These are phyloP conservation scores for Lamellibrachia columna DNA, from an alignment of 2,888 invertebrate genomes.

Conservation along the genomic window DNA sequence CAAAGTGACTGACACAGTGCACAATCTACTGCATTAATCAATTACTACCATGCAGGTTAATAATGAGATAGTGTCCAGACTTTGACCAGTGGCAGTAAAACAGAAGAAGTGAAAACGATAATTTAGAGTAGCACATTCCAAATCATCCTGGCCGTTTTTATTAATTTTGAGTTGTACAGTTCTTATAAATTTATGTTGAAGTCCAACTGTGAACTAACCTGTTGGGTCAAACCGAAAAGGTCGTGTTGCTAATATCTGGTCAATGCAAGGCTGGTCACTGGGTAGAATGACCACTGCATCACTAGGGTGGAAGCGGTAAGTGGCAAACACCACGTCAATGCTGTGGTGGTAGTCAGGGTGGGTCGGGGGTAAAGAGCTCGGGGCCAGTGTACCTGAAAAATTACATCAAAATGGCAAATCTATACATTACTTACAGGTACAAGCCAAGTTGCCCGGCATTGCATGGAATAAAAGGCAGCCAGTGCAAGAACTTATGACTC, in stretches of 20 bases:
- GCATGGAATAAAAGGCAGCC: too few species aligned
- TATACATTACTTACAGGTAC: too few species aligned
- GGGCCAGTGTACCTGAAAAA: slow-evolving; percentile 66
- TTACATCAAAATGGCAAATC: neutral
- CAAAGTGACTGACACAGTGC: too few species aligned
- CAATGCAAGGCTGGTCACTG: slow-evolving; percentile 75
- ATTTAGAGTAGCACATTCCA: too few species aligned
- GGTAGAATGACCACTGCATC: slow-evolving; percentile 68
- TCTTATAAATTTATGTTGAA: neutral
- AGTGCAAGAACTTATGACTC: too few species aligned
- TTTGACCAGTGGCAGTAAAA: too few species aligned
- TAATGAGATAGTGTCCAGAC: too few species aligned
- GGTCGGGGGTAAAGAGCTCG: slow-evolving; percentile 64
- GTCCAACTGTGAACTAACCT: slow-evolving; percentile 51
- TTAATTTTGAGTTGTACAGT: neutral
- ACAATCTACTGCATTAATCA: too few species aligned
- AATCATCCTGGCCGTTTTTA: too few species aligned
- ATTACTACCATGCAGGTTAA: too few species aligned
- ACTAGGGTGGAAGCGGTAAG: slow-evolving; percentile 79
- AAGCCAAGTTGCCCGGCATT: too few species aligned
- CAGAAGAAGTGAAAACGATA: too few species aligned
- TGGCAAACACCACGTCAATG: slow-evolving; percentile 76
- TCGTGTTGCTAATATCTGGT: slow-evolving; percentile 68
- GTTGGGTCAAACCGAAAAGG: slow-evolving; percentile 59
- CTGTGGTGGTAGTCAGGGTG: slow-evolving; percentile 64